Evolutionary conservation across 2,113 vertebrate genomes (phyloP).

Genomic region (Nothoprocta pentlandii): DNA sequence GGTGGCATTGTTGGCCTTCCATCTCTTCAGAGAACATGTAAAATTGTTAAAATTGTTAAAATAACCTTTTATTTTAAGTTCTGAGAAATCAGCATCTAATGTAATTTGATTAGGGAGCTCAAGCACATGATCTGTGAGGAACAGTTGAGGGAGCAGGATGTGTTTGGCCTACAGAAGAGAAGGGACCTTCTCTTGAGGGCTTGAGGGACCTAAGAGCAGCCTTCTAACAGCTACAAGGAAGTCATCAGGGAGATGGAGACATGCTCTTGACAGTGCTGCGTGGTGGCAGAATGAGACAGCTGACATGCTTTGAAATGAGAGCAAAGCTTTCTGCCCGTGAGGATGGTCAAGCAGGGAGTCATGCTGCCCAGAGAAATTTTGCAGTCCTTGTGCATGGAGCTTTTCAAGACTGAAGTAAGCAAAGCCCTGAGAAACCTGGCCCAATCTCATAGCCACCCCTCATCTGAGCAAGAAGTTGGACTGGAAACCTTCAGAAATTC

Average conservation of each 20-base stretch:
- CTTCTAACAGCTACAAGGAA: not conserved
- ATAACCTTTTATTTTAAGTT: not conserved
- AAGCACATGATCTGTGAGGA: not conserved
- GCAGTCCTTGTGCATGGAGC: not conserved
- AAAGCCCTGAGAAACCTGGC: not conserved
- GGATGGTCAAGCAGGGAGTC: not conserved
- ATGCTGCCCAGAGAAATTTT: not conserved
- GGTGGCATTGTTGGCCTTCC: rapidly evolving
- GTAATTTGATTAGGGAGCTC: not conserved
- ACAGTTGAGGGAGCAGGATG: not conserved
- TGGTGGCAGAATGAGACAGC: not conserved
- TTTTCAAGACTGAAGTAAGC: not conserved
- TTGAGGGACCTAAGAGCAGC: not conserved
- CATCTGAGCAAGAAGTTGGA: not conserved
- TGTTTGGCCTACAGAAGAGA: not conserved
- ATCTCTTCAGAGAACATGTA: not conserved
- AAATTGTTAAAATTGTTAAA: not conserved
- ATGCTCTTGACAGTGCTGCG: not conserved
- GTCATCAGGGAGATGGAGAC: not conserved
- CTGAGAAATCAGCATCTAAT: not conserved
- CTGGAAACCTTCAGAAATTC: not conserved
- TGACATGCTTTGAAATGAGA: not conserved
- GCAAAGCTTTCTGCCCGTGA: not conserved
- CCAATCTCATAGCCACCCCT: not conserved
- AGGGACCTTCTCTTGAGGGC: not conserved